Conservation (phyloP, 1,140 invertebrate species). For the Maconellicoccus hirsutus region DNA sequence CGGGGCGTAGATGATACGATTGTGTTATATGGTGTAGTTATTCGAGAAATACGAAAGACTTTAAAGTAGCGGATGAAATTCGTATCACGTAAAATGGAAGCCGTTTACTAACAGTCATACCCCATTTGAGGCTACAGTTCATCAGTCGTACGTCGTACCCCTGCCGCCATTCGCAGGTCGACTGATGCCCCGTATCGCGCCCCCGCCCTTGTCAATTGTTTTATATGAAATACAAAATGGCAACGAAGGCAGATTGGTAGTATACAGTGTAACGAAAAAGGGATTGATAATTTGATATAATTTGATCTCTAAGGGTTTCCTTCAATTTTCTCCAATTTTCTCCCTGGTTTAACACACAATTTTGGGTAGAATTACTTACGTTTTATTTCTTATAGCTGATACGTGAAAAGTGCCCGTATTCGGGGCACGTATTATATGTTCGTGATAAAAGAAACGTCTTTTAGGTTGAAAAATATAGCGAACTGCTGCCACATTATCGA, state of each 20-base stretch:
- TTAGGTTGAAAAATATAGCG: constrained; percentile 22
- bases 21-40: not conserved
- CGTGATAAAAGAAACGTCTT: constrained; percentile 21
- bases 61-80: not conserved
- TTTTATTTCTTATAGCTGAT: constrained; percentile 22
- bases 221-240: constrained; percentile 13
- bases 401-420: constrained; percentile 21
- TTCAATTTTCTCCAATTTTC: constrained; percentile 22
- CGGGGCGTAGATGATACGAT: not conserved
- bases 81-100: constrained; percentile 17
- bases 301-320: constrained; percentile 22
- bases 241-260: constrained; percentile 18
- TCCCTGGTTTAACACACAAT: constrained; percentile 22
- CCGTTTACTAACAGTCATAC: constrained; percentile 21
- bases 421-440: constrained; percentile 15
- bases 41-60: not conserved
- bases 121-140: constrained; percentile 21
- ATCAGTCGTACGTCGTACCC: constrained; percentile 14
- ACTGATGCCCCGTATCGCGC: not conserved
- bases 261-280: constrained; percentile 21
- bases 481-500: constrained; percentile 19
- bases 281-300: constrained; percentile 22
- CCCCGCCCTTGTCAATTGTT: constrained; percentile 7
- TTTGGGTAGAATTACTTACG: constrained; percentile 22
- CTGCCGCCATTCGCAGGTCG: not conserved